Conservation (phyloP, 2,113 vertebrate genomes). For the Ursus arctos region DNA sequence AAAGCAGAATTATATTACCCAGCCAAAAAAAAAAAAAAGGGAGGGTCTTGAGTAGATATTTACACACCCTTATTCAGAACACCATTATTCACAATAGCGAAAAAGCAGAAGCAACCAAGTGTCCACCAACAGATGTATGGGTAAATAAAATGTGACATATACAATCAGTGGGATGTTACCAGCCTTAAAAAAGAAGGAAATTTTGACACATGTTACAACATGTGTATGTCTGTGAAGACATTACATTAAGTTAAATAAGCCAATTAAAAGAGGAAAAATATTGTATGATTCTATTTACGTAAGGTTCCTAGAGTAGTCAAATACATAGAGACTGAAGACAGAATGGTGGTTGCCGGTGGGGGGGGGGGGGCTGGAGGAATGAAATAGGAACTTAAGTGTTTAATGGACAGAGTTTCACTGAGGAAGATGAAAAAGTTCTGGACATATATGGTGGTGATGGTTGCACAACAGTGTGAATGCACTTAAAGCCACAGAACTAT, state of each 20-base stretch:
- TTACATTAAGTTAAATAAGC: not conserved
- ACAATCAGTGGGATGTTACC: not conserved
- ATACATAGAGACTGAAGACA: not conserved
- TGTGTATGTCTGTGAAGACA: not conserved
- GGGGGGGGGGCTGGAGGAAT: not conserved
- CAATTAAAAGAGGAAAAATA: slow-evolving; percentile 26
- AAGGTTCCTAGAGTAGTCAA: not conserved
- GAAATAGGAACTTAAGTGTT: not conserved
- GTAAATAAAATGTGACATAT: no score
- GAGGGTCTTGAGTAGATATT: not conserved
- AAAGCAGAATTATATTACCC: slow-evolving; percentile 14
- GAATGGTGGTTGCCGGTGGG: not conserved
- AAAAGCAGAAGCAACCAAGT: not conserved
- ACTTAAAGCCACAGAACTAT: not conserved
- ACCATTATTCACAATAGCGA: not conserved
- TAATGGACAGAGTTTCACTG: not conserved
- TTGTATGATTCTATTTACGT: not conserved
- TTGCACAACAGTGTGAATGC: not conserved
- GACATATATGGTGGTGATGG: not conserved
- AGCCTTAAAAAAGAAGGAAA: not conserved
- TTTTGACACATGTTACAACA: not conserved
- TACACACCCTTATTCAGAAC: not conserved
- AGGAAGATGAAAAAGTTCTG: not conserved
- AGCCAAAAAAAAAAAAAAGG: not conserved
- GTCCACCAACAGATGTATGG: not conserved